A percentile compares a stretch with the other conserved stretches of the same genome.
Conservation (phyloP, 2,888 invertebrate genomes). For the Zygaena filipendulae region DNA sequence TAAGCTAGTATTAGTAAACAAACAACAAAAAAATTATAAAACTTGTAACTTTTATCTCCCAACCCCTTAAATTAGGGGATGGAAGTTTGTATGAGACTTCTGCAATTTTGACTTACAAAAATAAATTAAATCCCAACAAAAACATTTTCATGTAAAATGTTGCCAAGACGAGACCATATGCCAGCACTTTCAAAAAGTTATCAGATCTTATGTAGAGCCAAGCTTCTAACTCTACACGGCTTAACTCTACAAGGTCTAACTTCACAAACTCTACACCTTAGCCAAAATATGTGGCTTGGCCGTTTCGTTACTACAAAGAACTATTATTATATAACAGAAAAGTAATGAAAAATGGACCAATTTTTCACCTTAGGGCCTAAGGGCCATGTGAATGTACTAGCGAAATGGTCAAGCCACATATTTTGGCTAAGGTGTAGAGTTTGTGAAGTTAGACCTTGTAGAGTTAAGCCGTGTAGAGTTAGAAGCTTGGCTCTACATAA, state of each 20-base stretch:
- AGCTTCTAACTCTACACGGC: conserved; percentile 2
- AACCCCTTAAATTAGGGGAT: no score
- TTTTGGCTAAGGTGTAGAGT: conserved; percentile 2
- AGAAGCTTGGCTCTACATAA: conserved; percentile 1
- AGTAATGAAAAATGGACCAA: no score
- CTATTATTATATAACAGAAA: no score
- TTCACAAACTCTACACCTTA: conserved; percentile 3
- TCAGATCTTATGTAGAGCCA: conserved; percentile 1
- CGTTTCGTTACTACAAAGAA: not conserved
- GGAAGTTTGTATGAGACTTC: no score
- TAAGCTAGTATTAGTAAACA: no score
- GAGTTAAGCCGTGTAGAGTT: conserved; percentile 1
- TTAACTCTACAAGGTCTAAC: conserved; percentile 1
- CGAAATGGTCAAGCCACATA: no score
- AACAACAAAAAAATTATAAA: no score
- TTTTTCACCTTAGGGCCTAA: no score
- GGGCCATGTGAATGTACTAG: no score
- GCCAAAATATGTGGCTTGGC: not conserved
- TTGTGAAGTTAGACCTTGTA: conserved; percentile 3
- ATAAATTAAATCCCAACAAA: no score
- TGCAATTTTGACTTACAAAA: no score
- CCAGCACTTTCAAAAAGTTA: conserved; percentile 2
- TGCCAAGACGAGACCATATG: not conserved
- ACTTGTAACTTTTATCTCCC: no score
- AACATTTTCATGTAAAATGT: conserved; percentile 1